phyloP scores from a whole-genome alignment of 2,113 vertebrate genomes.

The Tetraodon nigroviridis region DNA sequence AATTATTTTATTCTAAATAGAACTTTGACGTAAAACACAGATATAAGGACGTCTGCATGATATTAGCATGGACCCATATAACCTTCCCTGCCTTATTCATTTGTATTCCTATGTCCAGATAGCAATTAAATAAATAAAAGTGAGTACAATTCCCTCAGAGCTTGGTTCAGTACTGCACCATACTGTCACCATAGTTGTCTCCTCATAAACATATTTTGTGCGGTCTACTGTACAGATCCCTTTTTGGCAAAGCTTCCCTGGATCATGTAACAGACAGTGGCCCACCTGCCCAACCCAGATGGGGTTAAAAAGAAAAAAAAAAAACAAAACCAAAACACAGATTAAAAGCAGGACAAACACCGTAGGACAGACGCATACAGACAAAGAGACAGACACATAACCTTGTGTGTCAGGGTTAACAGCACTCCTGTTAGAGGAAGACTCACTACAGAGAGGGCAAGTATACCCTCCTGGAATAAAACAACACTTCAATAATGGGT shows the following conservation, averaged over 20 bases:
- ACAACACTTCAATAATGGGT: conserved; percentile 68
- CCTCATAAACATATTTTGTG: conserved; percentile 66
- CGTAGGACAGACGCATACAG: conserved; percentile 27
- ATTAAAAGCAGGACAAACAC: conserved; percentile 64
- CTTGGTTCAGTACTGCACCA: conserved; percentile 52
- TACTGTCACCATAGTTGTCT: conserved; percentile 60
- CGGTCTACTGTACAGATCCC: conserved; percentile 65
- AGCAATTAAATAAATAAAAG: conserved; percentile 50
- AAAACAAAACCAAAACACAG: conserved; percentile 66
- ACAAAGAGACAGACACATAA: conserved; percentile 29
- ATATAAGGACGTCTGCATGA: too few relatives aligned
- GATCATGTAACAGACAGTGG: conserved; percentile 63
- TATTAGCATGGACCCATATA: too few relatives aligned
- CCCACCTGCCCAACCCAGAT: conserved; percentile 73
- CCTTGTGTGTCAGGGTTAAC: conserved; percentile 67
- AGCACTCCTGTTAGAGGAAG: conserved; percentile 67
- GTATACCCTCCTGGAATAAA: conserved; percentile 61
- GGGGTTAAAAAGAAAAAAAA: conserved; percentile 69
- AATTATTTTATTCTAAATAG: not conserved
- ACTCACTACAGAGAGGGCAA: conserved; percentile 62
- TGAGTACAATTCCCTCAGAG: conserved; percentile 35
- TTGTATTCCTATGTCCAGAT: conserved; percentile 25
- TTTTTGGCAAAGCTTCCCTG: conserved; percentile 59
- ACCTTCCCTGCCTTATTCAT: not conserved
- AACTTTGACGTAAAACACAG: conserved; percentile 18